Evolutionary conservation across 2,113 vertebrate genomes (phyloP).

Genomic region (Nothocercus nigrocapillus): DNA sequence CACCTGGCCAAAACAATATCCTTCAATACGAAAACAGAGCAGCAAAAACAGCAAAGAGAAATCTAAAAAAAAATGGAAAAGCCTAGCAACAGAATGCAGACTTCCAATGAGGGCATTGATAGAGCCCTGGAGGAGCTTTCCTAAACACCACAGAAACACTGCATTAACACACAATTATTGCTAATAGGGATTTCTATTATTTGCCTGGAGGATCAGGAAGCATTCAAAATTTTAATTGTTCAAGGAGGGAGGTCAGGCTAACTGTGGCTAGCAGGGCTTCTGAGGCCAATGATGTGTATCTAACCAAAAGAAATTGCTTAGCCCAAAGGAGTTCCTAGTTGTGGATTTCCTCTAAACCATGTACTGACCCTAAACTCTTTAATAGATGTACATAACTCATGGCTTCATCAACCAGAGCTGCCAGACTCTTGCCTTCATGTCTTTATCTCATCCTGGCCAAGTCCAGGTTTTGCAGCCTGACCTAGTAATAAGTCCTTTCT

Average conservation of each 20-base stretch:
- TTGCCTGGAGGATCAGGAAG: background rate
- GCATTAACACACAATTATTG: background rate
- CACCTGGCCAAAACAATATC: background rate
- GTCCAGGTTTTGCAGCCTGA: background rate
- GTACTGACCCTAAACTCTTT: too few species aligned
- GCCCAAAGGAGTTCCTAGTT: background rate
- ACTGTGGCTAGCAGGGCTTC: background rate
- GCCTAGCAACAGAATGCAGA: background rate
- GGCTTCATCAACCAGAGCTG: too few species aligned
- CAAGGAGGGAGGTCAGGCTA: background rate
- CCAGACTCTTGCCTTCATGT: background rate
- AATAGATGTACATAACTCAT: too few species aligned
- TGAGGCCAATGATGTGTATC: background rate
- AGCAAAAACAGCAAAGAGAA: background rate
- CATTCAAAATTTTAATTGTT: background rate
- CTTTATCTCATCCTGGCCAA: background rate
- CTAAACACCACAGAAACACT: background rate
- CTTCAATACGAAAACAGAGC: background rate
- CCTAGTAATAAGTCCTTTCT: background rate
- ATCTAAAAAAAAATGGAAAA: background rate
- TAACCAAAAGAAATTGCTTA: background rate
- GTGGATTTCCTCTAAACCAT: too few species aligned
- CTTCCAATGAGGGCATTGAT: background rate
- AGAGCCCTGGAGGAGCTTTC: background rate
- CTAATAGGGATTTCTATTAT: background rate